These are phyloP conservation scores for Acrocephalus scirpaceus DNA, from an alignment of 2,797 vertebrate genomes.

Conservation along the genomic window DNA sequence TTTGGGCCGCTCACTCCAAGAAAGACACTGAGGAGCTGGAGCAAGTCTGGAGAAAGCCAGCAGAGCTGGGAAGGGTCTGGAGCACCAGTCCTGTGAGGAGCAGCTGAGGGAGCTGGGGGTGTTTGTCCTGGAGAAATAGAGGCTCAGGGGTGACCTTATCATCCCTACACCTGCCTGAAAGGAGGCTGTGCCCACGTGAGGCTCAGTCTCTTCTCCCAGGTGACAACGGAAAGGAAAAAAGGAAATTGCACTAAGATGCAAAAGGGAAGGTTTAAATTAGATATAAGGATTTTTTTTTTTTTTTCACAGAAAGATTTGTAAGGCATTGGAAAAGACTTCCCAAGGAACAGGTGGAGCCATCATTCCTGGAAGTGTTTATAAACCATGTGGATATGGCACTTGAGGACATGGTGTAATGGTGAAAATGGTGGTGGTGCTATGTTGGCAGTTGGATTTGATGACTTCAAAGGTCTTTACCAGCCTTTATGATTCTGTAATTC, in stretches of 20 bases:
- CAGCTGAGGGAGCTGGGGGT: neutral
- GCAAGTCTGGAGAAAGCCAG: rapidly evolving
- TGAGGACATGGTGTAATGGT: neutral
- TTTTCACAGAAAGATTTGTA: neutral
- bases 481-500: neutral
- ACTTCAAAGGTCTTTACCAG: neutral
- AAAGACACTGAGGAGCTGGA: neutral
- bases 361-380: neutral
- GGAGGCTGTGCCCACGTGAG: rapidly evolving
- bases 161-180: rapidly evolving
- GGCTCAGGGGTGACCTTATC: neutral
- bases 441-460: neutral
- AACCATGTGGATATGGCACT: neutral
- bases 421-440: neutral
- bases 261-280: neutral
- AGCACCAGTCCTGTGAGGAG: neutral
- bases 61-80: neutral
- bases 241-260: neutral
- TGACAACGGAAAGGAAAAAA: neutral
- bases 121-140: neutral
- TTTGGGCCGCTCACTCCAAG: neutral
- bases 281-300: neutral
- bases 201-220: neutral
- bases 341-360: neutral
- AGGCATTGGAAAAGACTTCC: neutral